These are phyloP conservation scores for Platycheirus albimanus DNA, from an alignment of 2,888 invertebrate genomes.

Conservation along the genomic window DNA sequence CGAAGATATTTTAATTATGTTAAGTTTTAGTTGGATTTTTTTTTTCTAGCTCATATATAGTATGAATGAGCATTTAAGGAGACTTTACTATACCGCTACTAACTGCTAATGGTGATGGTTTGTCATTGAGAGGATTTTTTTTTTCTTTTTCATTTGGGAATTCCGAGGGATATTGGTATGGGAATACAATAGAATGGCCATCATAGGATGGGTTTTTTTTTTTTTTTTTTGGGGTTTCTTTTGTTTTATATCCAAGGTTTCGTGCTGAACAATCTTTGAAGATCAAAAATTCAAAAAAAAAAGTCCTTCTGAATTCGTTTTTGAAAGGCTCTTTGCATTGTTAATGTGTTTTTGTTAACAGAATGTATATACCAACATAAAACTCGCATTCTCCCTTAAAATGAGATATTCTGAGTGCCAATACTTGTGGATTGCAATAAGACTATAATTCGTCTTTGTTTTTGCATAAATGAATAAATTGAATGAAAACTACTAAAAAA, in stretches of 20 bases:
- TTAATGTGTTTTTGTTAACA: not conserved
- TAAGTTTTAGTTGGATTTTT: constrained; percentile 58
- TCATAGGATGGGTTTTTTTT: not conserved
- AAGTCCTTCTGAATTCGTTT: not conserved
- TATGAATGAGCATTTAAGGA: constrained; percentile 48
- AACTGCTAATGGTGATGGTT: constrained; percentile 65
- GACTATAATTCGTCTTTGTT: no score
- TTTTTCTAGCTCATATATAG: constrained; percentile 15
- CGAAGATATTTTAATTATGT: constrained; percentile 73
- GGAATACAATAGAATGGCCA: constrained; percentile 50
- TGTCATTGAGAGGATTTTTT: constrained; percentile 35
- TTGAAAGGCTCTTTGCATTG: constrained; percentile 6
- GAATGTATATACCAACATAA: constrained; percentile 2
- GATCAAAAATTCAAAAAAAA: constrained; percentile 15
- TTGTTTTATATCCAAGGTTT: constrained; percentile 22
- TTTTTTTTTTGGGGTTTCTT: not conserved
- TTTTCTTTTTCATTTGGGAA: constrained; percentile 5
- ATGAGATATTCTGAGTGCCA: not conserved
- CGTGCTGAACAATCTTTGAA: constrained; percentile 31
- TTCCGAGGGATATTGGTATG: constrained; percentile 35
- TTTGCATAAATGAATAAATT: not conserved
- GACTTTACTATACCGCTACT: constrained; percentile 27
- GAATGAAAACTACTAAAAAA: not conserved
- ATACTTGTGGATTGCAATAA: no score
- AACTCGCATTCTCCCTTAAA: not conserved